Evolutionary conservation across 2,797 vertebrate genomes (phyloP).

Genomic region (Jordanella pulchra): DNA sequence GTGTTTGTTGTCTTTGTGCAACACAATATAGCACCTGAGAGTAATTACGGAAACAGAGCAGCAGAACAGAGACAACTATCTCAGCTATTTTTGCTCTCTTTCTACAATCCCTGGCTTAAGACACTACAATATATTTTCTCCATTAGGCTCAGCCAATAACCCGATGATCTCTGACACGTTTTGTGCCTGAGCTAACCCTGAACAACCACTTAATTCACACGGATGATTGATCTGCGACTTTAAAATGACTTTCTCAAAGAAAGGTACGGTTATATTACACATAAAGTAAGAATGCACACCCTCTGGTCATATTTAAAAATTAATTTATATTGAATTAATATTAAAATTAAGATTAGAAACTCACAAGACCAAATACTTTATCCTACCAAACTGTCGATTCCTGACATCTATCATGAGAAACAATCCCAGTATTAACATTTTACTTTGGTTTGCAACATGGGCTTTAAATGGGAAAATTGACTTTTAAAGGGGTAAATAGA

Average conservation of each 20-base stretch:
- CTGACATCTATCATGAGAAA: too few species aligned
- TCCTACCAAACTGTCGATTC: not conserved
- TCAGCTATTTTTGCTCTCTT: constrained; percentile 26
- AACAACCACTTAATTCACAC: not conserved
- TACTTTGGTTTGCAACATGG: too few species aligned
- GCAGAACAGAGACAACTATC: constrained; percentile 23
- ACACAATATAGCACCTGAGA: constrained; percentile 55
- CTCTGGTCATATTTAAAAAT: too few species aligned
- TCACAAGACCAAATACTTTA: constrained; percentile 6
- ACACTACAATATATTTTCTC: not conserved
- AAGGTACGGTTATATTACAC: too few species aligned
- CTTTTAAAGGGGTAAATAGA: not conserved
- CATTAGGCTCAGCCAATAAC: constrained; percentile 4
- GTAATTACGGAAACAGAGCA: constrained; percentile 63
- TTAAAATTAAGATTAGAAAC: constrained; percentile 20
- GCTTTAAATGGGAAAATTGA: too few species aligned
- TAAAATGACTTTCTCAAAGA: too few species aligned
- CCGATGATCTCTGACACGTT: not conserved
- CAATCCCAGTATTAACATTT: too few species aligned
- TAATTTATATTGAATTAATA: too few species aligned
- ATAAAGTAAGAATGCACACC: too few species aligned
- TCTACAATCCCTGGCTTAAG: not conserved
- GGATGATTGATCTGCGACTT: too few species aligned
- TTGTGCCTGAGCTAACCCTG: not conserved
- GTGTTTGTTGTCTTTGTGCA: constrained; percentile 38